A percentile compares a stretch with the other conserved stretches of the same genome.
These are phyloP conservation scores for Dunckerocampus dactyliophorus DNA, from an alignment of 2,113 vertebrate species.

Conservation along the genomic window DNA sequence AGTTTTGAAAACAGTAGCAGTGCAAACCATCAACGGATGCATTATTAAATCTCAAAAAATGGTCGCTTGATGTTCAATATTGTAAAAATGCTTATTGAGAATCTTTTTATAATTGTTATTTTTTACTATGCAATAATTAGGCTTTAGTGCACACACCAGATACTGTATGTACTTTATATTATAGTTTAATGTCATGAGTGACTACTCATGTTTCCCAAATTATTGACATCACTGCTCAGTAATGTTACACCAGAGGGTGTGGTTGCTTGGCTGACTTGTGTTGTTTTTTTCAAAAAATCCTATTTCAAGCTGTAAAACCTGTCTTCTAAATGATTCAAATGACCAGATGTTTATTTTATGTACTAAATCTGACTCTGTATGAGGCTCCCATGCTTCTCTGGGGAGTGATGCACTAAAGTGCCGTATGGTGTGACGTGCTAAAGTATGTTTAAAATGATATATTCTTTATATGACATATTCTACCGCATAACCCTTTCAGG, in stretches of 20 bases:
- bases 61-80: too few relatives aligned
- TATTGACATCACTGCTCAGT: background rate
- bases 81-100: too few relatives aligned
- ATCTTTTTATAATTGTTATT: too few relatives aligned
- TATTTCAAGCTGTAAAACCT: slow-evolving; percentile 11
- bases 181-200: too few relatives aligned
- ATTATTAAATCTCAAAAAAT: too few relatives aligned
- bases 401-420: background rate
- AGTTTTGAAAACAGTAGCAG: too few relatives aligned
- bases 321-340: slow-evolving; percentile 9
- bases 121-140: too few relatives aligned
- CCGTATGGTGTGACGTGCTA: background rate
- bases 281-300: slow-evolving; percentile 1
- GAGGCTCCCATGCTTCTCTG: background rate
- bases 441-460: background rate
- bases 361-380: background rate
- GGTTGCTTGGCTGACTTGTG: slow-evolving; percentile 12
- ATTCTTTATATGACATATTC: too few relatives aligned
- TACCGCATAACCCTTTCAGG: too few relatives aligned
- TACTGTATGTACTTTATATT: too few relatives aligned
- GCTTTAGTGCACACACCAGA: too few relatives aligned
- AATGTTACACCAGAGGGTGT: slow-evolving; percentile 5
- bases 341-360: background rate
- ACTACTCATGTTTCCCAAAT: background rate
- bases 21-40: too few relatives aligned